Evolutionary conservation across 2,888 invertebrate species (phyloP).

Genomic region (Dioctria rufipes): DNA sequence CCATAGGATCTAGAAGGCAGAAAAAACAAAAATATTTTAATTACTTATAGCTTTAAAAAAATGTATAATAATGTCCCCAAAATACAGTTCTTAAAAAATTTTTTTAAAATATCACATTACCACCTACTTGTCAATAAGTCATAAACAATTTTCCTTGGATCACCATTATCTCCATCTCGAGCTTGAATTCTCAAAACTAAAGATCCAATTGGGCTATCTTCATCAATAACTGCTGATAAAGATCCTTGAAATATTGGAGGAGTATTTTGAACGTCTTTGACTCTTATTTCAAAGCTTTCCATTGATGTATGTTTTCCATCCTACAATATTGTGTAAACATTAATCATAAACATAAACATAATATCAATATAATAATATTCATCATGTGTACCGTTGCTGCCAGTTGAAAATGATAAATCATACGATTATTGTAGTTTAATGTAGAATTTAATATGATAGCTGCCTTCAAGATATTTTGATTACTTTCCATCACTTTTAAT

Average conservation of each 20-base stretch:
- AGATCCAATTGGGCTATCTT: slow-evolving; percentile 88
- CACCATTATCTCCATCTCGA: slow-evolving; percentile 87
- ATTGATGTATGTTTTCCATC: slow-evolving; percentile 84
- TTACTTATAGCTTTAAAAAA: not conserved
- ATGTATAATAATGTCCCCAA: not conserved
- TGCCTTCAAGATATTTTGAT: slow-evolving; percentile 80
- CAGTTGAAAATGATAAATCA: slow-evolving; percentile 83
- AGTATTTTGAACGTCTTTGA: slow-evolving; percentile 89
- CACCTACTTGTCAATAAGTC: slow-evolving; percentile 84
- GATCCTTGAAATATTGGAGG: slow-evolving; percentile 89
- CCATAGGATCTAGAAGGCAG: slow-evolving; percentile 81
- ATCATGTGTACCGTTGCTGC: slow-evolving; percentile 78
- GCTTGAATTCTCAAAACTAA: slow-evolving; percentile 85
- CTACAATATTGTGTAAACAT: slow-evolving; percentile 69
- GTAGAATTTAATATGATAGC: slow-evolving; percentile 79
- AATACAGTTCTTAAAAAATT: not conserved
- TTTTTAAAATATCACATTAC: not conserved
- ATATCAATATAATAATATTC: not conserved
- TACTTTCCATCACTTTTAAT: slow-evolving; percentile 65
- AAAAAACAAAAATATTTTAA: slow-evolving; percentile 7
- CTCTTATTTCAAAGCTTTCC: slow-evolving; percentile 83
- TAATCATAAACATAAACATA: not conserved
- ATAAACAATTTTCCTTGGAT: slow-evolving; percentile 83
- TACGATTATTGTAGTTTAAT: slow-evolving; percentile 84
- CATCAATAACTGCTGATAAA: slow-evolving; percentile 83